These are phyloP conservation scores for Drosophila arawakana DNA, from an alignment of 1,140 invertebrate genomes.

Conservation along the genomic window DNA sequence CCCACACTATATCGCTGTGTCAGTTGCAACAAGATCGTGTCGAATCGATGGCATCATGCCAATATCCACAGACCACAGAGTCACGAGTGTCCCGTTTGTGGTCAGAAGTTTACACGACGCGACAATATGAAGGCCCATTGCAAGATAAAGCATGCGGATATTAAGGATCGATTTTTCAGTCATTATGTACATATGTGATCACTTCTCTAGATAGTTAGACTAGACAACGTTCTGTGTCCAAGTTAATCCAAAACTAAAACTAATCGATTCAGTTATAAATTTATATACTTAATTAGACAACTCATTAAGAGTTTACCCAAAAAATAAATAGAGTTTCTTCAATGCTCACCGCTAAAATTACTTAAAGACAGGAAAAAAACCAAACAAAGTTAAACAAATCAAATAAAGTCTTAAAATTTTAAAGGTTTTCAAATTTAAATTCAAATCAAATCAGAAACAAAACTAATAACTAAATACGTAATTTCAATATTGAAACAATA, in stretches of 20 bases:
- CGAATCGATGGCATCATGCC: conserved; percentile 90
- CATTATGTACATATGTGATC: conserved; percentile 85
- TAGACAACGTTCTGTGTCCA: background rate
- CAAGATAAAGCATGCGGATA: conserved; percentile 88
- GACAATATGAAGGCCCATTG: conserved; percentile 90
- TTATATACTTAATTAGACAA: conserved; percentile 19
- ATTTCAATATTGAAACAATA: conserved; percentile 21
- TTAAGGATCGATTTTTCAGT: conserved; percentile 84
- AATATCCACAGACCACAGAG: conserved; percentile 89
- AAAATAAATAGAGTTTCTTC: conserved; percentile 28
- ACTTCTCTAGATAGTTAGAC: conserved; percentile 84
- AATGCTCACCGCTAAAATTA: conserved; percentile 17
- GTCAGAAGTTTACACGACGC: conserved; percentile 88
- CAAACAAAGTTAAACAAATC: conserved; percentile 42
- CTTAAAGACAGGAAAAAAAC: conserved; percentile 12
- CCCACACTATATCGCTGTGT: conserved; percentile 83
- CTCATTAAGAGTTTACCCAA: conserved; percentile 29
- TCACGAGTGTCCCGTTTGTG: conserved; percentile 89
- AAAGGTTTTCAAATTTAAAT: conserved; percentile 42
- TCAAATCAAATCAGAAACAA: conserved; percentile 8
- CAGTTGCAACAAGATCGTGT: conserved; percentile 89
- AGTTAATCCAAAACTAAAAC: background rate
- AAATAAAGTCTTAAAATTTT: conserved; percentile 2
- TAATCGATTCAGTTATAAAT: conserved; percentile 5
- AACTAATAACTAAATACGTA: conserved; percentile 37